Base-by-base conservation (phyloP, 2,797 vertebrate species). In the Discoglossus pictus region DNA sequence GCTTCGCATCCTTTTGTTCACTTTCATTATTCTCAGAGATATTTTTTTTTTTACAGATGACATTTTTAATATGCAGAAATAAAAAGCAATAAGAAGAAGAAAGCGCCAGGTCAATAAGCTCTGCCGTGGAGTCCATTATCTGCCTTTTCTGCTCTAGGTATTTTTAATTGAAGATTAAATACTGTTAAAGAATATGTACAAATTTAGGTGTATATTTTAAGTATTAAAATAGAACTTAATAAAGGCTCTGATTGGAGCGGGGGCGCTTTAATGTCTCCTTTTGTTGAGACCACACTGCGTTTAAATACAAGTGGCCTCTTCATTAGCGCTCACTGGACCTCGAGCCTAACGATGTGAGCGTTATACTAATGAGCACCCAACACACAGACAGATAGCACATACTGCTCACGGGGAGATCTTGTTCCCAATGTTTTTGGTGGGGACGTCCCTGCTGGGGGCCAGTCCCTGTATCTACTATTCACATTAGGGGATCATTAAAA, bases 81-180 rank as follows among this genome's bases (percentile, higher is more conserved):
- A 81, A 79, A 83, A 81, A 74, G 83, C 78, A 86, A 74, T 82
- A 77, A 53, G 77, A 81, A 80, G 80, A 83, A 80, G 79, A 82
- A 75, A 78, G 83, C 76, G 0, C 65, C 79, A 84, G 84, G 84
- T 87, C 86, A 86, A 79, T 90, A 87, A 85, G 86, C 84, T 82
- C 79, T 79, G 86, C 84, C 73, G 80, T 87, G 86, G 83, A 87
- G 85, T 80, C 82, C 82, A 78, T 86, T 89, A 90, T 89, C 87
- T 74, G 78, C 65, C 81, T 86, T 86, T 71, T 88, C 84, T 89
- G 86, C 87, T 87, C 81, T 80, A 77, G 80, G 86, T 87, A 84
- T 86, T 89, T n/a, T 88, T 89, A 88, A 89, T 87, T 89, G 85
- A 84, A 88, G 88, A 88, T 86, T 88, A 88, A 85, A 81, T 80